Evolutionary conservation across 1,140 invertebrate species (phyloP).

Genomic region (Drosophila orosa): DNA sequence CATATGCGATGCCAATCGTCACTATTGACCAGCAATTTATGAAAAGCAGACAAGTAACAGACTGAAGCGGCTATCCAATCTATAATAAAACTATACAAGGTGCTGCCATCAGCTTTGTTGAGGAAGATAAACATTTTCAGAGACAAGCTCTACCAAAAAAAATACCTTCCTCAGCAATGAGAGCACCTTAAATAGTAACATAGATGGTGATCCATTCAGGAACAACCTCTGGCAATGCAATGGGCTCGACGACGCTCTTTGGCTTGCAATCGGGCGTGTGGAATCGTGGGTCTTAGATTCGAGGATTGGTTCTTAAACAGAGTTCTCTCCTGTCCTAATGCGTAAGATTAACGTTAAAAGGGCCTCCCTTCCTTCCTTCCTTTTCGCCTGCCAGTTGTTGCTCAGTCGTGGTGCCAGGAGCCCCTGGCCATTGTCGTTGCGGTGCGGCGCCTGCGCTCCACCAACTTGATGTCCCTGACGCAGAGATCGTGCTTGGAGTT

Average conservation of each 20-base stretch:
- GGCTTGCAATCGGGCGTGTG: constrained; percentile 34
- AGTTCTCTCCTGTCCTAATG: constrained; percentile 12
- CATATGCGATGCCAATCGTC: not conserved
- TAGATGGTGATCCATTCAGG: constrained; percentile 1
- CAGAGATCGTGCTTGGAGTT: constrained; percentile 90
- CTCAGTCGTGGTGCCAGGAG: constrained; percentile 62
- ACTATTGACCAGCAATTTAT: not conserved
- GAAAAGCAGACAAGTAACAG: constrained; percentile 12
- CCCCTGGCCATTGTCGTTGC: constrained; percentile 32
- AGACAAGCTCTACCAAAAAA: not conserved
- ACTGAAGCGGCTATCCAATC: constrained; percentile 6
- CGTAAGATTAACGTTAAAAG: constrained; percentile 24
- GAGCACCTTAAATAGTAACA: not conserved
- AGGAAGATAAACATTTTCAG: not conserved
- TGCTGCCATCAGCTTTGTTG: not conserved
- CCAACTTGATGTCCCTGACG: constrained; percentile 90
- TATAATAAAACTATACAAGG: not conserved
- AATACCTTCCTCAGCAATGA: not conserved
- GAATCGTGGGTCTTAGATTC: not conserved
- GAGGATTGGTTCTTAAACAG: constrained; percentile 18
- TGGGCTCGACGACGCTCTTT: constrained; percentile 33
- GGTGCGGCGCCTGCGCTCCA: constrained; percentile 83
- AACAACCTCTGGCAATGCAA: constrained; percentile 13
- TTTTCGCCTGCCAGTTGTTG: constrained; percentile 23
- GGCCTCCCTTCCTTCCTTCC: constrained; percentile 19